Conservation (phyloP, 2,113 vertebrate species). For the cattle (Bos taurus) region ARS-UCD2.0 NC_037328.1:109639501-109640000, state of each 20-base stretch:
- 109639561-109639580: not conserved
- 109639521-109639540: not conserved
- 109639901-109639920: not conserved
- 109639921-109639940: not conserved
- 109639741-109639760: slow-evolving; percentile 43
- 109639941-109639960: not conserved
- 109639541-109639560: not conserved
- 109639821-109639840: slow-evolving; percentile 25
- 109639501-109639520: not conserved
- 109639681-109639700: not conserved
- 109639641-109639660: not conserved
- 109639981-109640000: not conserved
- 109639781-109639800: not conserved
- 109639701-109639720: not conserved
- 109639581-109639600: not conserved
- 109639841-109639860: slow-evolving; percentile 28
- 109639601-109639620: not conserved
- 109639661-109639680: not conserved
- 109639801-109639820: slow-evolving; percentile 7
- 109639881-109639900: slow-evolving; percentile 46
- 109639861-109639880: slow-evolving; percentile 42
- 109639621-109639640: not conserved
- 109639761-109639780: not conserved
- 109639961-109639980: not conserved
- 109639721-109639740: not conserved